phyloP scores from a whole-genome alignment of 2,888 invertebrate genomes.

The Amiota mariae region DNA sequence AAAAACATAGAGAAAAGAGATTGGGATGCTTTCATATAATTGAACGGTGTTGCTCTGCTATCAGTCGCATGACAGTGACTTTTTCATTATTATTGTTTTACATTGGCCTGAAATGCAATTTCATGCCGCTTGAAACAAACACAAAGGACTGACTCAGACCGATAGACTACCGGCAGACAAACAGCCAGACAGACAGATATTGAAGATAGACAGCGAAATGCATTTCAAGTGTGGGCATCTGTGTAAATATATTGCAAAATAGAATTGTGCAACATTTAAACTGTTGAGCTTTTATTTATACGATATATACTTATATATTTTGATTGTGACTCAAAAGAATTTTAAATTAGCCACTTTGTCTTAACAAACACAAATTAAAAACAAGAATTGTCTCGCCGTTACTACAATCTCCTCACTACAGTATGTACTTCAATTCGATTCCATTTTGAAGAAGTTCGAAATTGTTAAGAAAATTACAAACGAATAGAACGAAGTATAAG shows the following conservation, averaged over 20 bases:
- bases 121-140: constrained; percentile 66
- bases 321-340: constrained; percentile 57
- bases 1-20: constrained; percentile 47
- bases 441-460: too few species aligned
- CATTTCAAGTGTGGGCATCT: neutral
- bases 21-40: constrained; percentile 49
- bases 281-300: constrained; percentile 53
- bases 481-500: neutral
- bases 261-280: constrained; percentile 10
- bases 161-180: neutral
- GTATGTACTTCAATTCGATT: too few species aligned
- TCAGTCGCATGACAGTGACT: constrained; percentile 4
- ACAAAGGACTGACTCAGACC: constrained; percentile 53
- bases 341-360: constrained; percentile 67
- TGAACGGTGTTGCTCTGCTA: constrained; percentile 47
- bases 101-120: constrained; percentile 62
- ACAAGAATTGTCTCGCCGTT: neutral
- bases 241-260: constrained; percentile 1
- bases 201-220: neutral
- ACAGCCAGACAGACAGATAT: constrained; percentile 3
- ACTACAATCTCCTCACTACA: neutral
- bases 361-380: constrained; percentile 54
- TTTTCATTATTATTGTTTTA: constrained; percentile 32
- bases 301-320: constrained; percentile 54
- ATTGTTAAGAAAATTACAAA: too few species aligned